Evolutionary conservation across 2,113 vertebrate genomes (phyloP), one percentile per base, ranked within the genome.

Genomic region (Papio anubis): DNA sequence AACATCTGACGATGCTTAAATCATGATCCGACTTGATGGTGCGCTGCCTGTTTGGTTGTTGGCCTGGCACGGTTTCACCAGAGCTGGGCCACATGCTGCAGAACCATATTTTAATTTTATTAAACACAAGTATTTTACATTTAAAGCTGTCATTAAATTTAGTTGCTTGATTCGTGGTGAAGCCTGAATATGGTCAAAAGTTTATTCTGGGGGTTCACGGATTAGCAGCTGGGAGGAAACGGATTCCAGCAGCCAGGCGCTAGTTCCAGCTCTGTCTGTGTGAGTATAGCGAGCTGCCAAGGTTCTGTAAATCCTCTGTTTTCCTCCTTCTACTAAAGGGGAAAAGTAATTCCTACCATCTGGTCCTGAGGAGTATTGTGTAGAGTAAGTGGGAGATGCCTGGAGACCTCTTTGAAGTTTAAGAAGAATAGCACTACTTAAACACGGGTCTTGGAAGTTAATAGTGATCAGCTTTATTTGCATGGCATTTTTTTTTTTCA

Each of bases 181-280:
- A 81, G 76, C 23, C 76, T 86, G 64, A 57, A 12, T 96, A 59
- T 35, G 52, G 87, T 57, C 75, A 89, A 80, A 93, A 81, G 80
- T 92, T 95, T 90, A 88, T 90, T 96, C 78, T 66, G 57, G 66
- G 85, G 76, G 64, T 75, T 97, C 52, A 6, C 7, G 11, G 93
- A 73, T 80, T 86, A 97, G 86, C 48, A 94, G 45, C 95, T 85
- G 85, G 75, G 72, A 93, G 80, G 90, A 81, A 95, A 64, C 18
- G 35, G 73, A 76, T 89, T 61, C 11, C 32, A 93, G 91, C 88
- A 75, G 79, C 80, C 57, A 80, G 94, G 88, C 2, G 0, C 66
- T 88, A 38, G 84, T 75, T 76, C 30, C 11, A 6, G 70, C 40
- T 48, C 61, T 73, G 66, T 66, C 57, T 16, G 73, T 43, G 52